phyloP scores from a whole-genome alignment of 2,113 vertebrate genomes.

The Saccopteryx leptura region DNA sequence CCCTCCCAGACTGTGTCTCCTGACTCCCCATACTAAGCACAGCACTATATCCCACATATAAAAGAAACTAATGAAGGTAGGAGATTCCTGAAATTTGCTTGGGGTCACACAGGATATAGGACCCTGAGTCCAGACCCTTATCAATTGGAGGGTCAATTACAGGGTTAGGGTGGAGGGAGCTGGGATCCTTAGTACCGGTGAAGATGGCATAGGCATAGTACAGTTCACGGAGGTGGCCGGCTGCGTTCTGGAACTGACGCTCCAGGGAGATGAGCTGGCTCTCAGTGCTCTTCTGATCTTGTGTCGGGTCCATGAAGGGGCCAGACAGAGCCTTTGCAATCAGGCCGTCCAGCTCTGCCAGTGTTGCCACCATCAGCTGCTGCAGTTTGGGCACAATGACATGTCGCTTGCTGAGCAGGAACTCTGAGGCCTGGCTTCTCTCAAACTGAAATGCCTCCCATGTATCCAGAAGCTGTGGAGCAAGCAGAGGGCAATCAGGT shows the following conservation, averaged over 20 bases:
- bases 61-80: slow-evolving; percentile 28
- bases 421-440: slow-evolving; percentile 85
- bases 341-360: slow-evolving; percentile 84
- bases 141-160: not conserved
- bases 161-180: fast-evolving
- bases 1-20: not conserved
- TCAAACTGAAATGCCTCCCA: slow-evolving; percentile 89
- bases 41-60: not conserved
- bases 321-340: slow-evolving; percentile 82
- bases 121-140: not conserved
- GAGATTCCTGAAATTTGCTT: not conserved
- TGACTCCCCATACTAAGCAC: not conserved
- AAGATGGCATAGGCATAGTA: slow-evolving; percentile 83
- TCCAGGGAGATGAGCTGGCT: slow-evolving; percentile 83
- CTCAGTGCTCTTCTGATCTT: slow-evolving; percentile 86
- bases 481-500: not conserved
- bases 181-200: slow-evolving; percentile 83
- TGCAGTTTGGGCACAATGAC: slow-evolving; percentile 85
- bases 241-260: slow-evolving; percentile 77
- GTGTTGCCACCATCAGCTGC: slow-evolving; percentile 81
- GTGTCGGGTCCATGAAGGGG: slow-evolving; percentile 88
- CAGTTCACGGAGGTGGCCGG: slow-evolving; percentile 84
- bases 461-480: slow-evolving; percentile 86
- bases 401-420: slow-evolving; percentile 84
- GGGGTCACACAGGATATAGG: not conserved